These are phyloP conservation scores for Diaphora mendica DNA, from an alignment of 2,888 invertebrate species.

Conservation along the genomic window DNA sequence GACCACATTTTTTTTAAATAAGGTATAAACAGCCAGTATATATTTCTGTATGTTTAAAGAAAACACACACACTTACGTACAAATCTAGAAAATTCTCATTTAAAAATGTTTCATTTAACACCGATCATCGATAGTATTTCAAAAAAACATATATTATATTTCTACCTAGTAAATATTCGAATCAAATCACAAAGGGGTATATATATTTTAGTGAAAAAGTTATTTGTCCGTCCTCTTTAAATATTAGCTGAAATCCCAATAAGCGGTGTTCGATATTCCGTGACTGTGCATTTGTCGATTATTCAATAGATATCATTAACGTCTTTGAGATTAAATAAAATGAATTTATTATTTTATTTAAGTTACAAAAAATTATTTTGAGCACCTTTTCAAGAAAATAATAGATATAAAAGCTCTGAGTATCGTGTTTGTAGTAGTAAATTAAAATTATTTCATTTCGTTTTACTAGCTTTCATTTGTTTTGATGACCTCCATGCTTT, in stretches of 20 bases:
- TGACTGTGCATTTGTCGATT: slow-evolving; percentile 14
- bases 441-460: too few species aligned
- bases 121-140: not conserved
- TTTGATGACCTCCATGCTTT: too few species aligned
- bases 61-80: not conserved
- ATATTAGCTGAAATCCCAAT: not conserved
- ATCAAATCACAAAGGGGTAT: not conserved
- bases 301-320: not conserved
- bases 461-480: too few species aligned
- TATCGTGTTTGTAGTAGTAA: too few species aligned
- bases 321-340: not conserved
- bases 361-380: too few species aligned
- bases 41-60: not conserved
- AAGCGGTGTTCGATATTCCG: slow-evolving; percentile 5
- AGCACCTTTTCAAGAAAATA: too few species aligned
- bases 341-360: not conserved
- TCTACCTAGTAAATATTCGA: not conserved
- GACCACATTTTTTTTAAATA: too few species aligned
- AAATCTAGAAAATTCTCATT: not conserved
- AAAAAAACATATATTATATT: too few species aligned
- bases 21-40: not conserved
- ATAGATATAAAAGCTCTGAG: too few species aligned
- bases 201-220: not conserved
- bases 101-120: not conserved
- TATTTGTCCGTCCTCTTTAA: not conserved